Evolutionary conservation across 1,140 invertebrate species (phyloP).

Genomic region (Odontomachus brunneus): DNA sequence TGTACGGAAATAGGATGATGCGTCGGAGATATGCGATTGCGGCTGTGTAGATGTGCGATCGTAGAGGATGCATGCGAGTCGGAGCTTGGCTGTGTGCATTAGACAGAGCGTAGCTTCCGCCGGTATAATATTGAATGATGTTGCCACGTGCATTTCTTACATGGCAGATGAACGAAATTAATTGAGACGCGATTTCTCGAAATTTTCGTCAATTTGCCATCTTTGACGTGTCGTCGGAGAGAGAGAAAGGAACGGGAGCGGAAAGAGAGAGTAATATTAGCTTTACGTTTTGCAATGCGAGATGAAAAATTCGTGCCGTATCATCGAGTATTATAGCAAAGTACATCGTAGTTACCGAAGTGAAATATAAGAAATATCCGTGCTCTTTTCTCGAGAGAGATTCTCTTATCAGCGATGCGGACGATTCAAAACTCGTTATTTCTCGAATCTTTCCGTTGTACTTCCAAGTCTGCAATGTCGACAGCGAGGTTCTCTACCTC

Average conservation of each 20-base stretch:
- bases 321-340: constrained; percentile 24
- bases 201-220: not conserved
- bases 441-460: constrained; percentile 47
- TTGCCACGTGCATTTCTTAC: not conserved
- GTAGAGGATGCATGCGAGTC: constrained; percentile 24
- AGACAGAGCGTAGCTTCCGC: constrained; percentile 5
- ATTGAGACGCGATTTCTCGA: not conserved
- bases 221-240: not conserved
- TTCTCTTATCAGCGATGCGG: constrained; percentile 51
- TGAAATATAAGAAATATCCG: constrained; percentile 37
- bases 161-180: not conserved
- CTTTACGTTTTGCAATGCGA: not conserved
- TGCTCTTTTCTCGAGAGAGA: constrained; percentile 47
- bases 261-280: not conserved
- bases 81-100: constrained; percentile 17
- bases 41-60: constrained; percentile 5
- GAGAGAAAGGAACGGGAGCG: too few relatives aligned
- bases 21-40: constrained; percentile 55
- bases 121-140: not conserved
- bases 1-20: constrained; percentile 61
- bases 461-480: constrained; percentile 17
- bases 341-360: constrained; percentile 34
- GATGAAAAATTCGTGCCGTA: constrained; percentile 23
- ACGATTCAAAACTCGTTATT: constrained; percentile 61
- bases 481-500: not conserved